Evolutionary conservation across 2,888 invertebrate genomes (phyloP), one percentile per base, ranked within the genome.

Genomic region (Chalcosyrphus nemorum): DNA sequence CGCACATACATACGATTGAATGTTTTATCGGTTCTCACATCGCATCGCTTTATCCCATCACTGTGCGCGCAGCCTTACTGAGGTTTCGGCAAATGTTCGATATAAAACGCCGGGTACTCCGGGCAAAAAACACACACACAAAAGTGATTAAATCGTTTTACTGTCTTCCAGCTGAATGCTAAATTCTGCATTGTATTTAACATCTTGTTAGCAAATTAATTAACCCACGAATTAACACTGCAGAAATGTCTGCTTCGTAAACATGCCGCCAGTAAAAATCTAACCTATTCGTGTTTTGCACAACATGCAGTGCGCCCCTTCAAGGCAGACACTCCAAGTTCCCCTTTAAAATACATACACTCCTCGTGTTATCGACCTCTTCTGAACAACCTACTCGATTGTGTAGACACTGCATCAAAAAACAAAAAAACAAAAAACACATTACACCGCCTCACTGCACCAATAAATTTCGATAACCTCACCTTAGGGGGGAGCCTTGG

Each of bases 391-490:
- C 66, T 54, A 59, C 74, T 2, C 13, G 32, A 24, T 13, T 21
- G 35, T 74, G n/a, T n/a, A n/a, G n/a, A 45, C 66, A 43, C 65
- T 11, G 21, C 52, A 54, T 13, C n/a, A 52, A 15, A n/a, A n/a
- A n/a, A n/a, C n/a, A n/a, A 45, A 27, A n/a, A 43, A 21, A 32
- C 38, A 3, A 35, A 9, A 35, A 29, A 43, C 0, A 29, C 3
- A 38, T 13, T 43, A 29, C 24, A 59, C 35, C 11, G 45, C 45
- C 29, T 38, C 41, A 47, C n/a, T 52, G 59, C 41, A 65, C 50
- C 45, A 35, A 80, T 80, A 72, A 80, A 72, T 72, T 59, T 35
- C 52, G 65, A 59, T 38, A 72, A 66, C 29, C 65, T 52, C 41
- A 52, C 43, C 41, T 24, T 38, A 45, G 77, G 54, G 57, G 57